Percentiles rank a stretch among this genome's conserved stretches.
phyloP scores from a whole-genome alignment of 1,140 invertebrate genomes.

The Anastrepha obliqua region DNA sequence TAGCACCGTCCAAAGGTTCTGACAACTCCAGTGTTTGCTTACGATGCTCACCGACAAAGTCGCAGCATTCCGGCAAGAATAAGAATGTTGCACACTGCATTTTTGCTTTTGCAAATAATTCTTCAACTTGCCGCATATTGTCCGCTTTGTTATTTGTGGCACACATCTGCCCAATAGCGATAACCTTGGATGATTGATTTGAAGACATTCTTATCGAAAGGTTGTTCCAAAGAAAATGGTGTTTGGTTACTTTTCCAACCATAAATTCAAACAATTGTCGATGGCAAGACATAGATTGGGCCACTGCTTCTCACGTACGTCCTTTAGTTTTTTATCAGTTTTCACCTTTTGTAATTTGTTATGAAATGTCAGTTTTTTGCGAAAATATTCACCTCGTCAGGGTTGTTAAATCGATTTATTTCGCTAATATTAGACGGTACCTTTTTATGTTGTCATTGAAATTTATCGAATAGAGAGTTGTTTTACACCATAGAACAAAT shows the following conservation, averaged over 20 bases:
- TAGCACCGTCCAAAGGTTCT: slow-evolving; percentile 84
- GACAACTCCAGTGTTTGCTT: slow-evolving; percentile 83
- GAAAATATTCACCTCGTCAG: not conserved
- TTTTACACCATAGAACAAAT: too few relatives aligned
- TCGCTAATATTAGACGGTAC: too few relatives aligned
- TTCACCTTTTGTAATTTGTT: not conserved
- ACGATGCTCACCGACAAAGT: slow-evolving; percentile 89
- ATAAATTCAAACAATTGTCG: not conserved
- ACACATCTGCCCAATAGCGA: slow-evolving; percentile 89
- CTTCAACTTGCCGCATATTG: slow-evolving; percentile 81
- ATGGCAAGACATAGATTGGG: not conserved
- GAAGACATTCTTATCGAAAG: slow-evolving; percentile 31
- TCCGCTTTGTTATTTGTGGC: slow-evolving; percentile 82
- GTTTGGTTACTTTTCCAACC: not conserved
- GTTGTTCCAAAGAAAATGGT: not conserved
- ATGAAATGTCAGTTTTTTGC: slow-evolving; percentile 39
- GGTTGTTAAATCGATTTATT: not conserved
- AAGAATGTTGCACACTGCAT: slow-evolving; percentile 86
- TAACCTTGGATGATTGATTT: slow-evolving; percentile 61
- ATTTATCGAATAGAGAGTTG: too few relatives aligned
- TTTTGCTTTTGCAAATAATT: slow-evolving; percentile 78
- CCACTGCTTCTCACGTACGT: slow-evolving; percentile 7
- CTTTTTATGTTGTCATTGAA: too few relatives aligned
- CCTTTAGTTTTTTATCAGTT: not conserved
- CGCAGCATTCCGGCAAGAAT: slow-evolving; percentile 96